A percentile compares a stretch with the other conserved stretches of the same genome.
phyloP scores from a whole-genome alignment of 2,797 vertebrate species.

The Myioborus melanocephalus region DNA sequence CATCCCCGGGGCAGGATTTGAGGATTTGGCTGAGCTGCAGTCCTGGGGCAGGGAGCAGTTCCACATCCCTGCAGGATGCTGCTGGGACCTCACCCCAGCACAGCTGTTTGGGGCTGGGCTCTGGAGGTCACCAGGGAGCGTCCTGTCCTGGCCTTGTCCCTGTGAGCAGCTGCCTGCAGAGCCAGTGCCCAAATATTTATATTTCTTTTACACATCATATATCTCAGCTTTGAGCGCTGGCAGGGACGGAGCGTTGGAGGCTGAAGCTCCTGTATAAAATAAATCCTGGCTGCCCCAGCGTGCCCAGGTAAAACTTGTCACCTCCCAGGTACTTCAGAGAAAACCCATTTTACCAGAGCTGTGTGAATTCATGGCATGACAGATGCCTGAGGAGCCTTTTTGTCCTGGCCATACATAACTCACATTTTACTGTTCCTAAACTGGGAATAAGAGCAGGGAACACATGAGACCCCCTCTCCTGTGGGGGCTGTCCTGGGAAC shows the following conservation, averaged over 20 bases:
- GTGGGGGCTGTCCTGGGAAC: background rate
- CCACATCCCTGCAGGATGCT: background rate
- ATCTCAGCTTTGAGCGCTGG: background rate
- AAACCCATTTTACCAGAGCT: background rate
- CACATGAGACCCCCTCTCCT: accelerated
- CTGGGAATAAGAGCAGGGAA: background rate
- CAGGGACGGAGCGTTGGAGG: background rate
- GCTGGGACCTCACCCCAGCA: background rate
- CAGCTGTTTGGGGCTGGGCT: accelerated
- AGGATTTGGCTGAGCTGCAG: background rate
- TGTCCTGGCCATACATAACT: background rate
- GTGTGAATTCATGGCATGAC: background rate
- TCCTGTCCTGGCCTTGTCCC: accelerated
- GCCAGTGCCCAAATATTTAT: background rate
- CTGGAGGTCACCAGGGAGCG: background rate
- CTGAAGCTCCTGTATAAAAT: background rate
- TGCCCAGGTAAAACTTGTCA: background rate
- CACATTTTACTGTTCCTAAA: background rate
- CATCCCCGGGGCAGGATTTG: background rate
- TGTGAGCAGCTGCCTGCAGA: accelerated
- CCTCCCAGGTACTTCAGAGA: background rate
- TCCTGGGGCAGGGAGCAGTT: background rate
- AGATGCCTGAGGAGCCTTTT: background rate
- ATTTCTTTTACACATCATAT: background rate
- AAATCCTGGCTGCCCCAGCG: accelerated